Evolutionary conservation across 2,113 vertebrate species (phyloP).

Genomic region (Phycodurus eques): DNA sequence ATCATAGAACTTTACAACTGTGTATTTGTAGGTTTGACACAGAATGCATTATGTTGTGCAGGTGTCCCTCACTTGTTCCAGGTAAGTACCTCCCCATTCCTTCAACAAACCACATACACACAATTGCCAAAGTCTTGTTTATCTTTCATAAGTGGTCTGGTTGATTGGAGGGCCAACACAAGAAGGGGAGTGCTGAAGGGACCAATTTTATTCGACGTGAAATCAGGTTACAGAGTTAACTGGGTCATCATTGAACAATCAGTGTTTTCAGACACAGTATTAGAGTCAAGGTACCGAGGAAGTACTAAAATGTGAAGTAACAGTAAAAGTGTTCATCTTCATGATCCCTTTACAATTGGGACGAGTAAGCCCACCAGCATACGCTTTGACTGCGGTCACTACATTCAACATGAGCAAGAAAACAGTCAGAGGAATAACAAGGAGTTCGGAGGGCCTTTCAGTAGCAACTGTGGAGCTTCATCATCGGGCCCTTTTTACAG

Average conservation of each 20-base stretch:
- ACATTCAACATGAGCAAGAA: constrained; percentile 11
- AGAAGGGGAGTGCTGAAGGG: background rate
- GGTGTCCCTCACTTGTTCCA: background rate
- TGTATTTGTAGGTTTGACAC: background rate
- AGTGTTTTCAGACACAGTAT: constrained; percentile 56
- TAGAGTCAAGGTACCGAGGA: constrained; percentile 43
- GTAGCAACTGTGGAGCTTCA: constrained; percentile 33
- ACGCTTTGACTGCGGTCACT: background rate
- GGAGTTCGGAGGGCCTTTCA: constrained; percentile 38
- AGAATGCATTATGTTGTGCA: background rate
- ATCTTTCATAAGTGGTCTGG: background rate
- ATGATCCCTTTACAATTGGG: constrained; percentile 3
- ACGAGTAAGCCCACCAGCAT: constrained; percentile 1
- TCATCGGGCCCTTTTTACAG: constrained; percentile 48
- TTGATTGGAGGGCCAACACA: background rate
- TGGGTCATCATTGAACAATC: constrained; percentile 59
- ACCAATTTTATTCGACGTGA: constrained; percentile 66
- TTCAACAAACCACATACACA: background rate
- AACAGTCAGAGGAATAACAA: background rate
- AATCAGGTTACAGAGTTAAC: constrained; percentile 63
- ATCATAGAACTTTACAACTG: background rate
- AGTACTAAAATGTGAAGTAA: constrained; percentile 33
- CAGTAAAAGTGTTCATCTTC: constrained; percentile 27
- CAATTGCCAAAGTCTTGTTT: background rate
- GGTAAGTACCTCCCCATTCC: background rate